Evolutionary conservation across 2,797 vertebrate species (phyloP), one percentile per base, ranked within the genome.

Genomic region (Cichlasoma orientale): DNA sequence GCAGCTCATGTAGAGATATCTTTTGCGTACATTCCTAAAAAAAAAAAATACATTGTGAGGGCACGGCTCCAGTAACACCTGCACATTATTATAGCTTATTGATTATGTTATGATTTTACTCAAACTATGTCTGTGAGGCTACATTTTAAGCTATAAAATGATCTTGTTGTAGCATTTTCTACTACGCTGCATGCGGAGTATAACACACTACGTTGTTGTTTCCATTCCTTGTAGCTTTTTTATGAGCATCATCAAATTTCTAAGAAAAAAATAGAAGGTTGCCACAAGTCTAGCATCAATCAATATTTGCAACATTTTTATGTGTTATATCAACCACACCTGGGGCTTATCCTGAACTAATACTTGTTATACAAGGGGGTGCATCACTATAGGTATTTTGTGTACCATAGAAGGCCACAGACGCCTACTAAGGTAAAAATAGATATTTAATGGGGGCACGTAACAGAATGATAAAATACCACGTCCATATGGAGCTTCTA

Each of bases 361-460:
- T 80, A 55, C 56, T 70, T 74, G 61, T 84, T 78, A 75, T 56
- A 77, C 50, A 57, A 78, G 78, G 72, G 72, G 81, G 55, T 61
- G 79, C 58, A 68, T 31, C 44, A 50, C 63, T 0, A 18, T 68
- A 68, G 63, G 44, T 82, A 72, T 86, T 90, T 86, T 84, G 86
- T 85, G 80, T 84, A 87, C 85, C 77, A 85, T 66, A 73, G 78
- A 68, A 83, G 82, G 77, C 84, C 87, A 82, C 84, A 78, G 82
- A 68, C 86, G 86, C 84, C 82, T 72, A 74, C 82, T 78, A 84
- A 12, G 78, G 82, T 91, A 92, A 91, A 94, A 93, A 94, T 93
- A 94, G 90, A 92, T 90, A 88, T 93, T 92, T 92, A 92, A 93
- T 90, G 84, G 90, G 88, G 88, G 73, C 90, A 90, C 83, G 86